Conservation (phyloP, 2,888 invertebrate genomes). For the Lasioglossum zephyrum region DNA sequence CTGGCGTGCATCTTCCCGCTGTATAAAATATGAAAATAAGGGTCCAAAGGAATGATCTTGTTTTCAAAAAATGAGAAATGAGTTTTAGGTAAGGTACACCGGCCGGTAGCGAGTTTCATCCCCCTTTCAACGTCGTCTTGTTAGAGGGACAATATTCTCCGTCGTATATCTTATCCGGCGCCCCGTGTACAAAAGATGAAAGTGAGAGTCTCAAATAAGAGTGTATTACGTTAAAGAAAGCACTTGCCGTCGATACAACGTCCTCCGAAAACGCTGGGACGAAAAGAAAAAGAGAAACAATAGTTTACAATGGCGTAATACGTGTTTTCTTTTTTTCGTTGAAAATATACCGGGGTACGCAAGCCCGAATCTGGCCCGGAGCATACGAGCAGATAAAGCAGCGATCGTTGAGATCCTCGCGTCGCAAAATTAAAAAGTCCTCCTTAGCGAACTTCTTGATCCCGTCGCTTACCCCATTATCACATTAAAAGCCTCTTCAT, state of each 20-base stretch:
- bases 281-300: not conserved
- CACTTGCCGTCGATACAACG: not conserved
- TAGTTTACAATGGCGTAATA: not conserved
- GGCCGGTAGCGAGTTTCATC: slow-evolving; percentile 8
- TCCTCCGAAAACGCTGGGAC: not conserved
- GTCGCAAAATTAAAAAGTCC: slow-evolving; percentile 13
- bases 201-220: not conserved
- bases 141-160: slow-evolving; percentile 1
- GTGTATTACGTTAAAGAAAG: not conserved
- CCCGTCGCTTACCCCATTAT: slow-evolving; percentile 35
- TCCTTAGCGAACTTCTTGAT: slow-evolving; percentile 30
- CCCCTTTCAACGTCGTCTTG: slow-evolving; percentile 12
- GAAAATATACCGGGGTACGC: not conserved
- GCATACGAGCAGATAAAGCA: slow-evolving; percentile 13
- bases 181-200: not conserved
- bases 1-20: not conserved
- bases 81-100: not conserved
- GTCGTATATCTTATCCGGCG: not conserved
- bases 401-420: slow-evolving; percentile 10
- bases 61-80: slow-evolving; percentile 7
- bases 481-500: slow-evolving; percentile 51
- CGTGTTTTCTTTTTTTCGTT: not conserved
- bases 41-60: not conserved
- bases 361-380: not conserved
- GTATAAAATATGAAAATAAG: slow-evolving; percentile 19